A percentile compares a stretch with the other conserved stretches of the same genome.
phyloP scores from a whole-genome alignment of 2,888 invertebrate species.

The Platycheirus rosarum region DNA sequence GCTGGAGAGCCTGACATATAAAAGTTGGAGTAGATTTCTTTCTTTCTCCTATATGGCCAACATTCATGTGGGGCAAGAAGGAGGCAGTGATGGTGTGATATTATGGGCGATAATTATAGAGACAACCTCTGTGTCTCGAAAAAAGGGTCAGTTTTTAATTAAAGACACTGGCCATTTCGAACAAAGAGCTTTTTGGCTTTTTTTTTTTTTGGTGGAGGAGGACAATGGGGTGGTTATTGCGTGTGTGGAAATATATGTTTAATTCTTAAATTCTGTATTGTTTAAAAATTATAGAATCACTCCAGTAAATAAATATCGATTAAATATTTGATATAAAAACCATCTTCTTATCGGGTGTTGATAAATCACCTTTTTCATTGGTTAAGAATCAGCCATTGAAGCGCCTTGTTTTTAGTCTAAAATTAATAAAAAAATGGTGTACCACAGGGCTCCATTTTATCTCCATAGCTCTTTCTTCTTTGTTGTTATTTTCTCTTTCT shows the following conservation, averaged over 20 bases:
- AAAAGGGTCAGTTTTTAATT: slow-evolving; percentile 42
- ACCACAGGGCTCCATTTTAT: no score
- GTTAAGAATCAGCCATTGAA: no score
- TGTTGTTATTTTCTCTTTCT: no score
- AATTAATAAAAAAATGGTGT: no score
- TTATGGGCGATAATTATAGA: slow-evolving; percentile 61
- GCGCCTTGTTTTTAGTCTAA: no score
- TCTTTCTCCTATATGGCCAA: slow-evolving; percentile 9
- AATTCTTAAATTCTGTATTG: neutral
- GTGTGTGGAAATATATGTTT: neutral
- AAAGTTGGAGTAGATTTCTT: slow-evolving; percentile 34
- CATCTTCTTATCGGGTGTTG: no score
- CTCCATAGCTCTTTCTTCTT: no score
- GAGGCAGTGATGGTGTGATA: slow-evolving; percentile 51
- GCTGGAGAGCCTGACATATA: slow-evolving; percentile 30
- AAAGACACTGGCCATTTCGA: slow-evolving; percentile 34
- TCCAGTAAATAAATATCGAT: no score
- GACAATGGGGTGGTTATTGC: neutral
- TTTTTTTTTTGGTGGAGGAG: neutral
- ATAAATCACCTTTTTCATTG: no score
- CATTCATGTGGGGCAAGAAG: slow-evolving; percentile 22
- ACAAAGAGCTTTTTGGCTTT: slow-evolving; percentile 21
- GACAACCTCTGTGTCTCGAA: slow-evolving; percentile 19
- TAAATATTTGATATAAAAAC: no score
- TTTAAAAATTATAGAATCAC: no score